Percentiles rank a stretch among this genome's conserved stretches.
These are phyloP conservation scores for Drosophila eohydei DNA, from an alignment of 2,888 invertebrate species.

Conservation along the genomic window DNA sequence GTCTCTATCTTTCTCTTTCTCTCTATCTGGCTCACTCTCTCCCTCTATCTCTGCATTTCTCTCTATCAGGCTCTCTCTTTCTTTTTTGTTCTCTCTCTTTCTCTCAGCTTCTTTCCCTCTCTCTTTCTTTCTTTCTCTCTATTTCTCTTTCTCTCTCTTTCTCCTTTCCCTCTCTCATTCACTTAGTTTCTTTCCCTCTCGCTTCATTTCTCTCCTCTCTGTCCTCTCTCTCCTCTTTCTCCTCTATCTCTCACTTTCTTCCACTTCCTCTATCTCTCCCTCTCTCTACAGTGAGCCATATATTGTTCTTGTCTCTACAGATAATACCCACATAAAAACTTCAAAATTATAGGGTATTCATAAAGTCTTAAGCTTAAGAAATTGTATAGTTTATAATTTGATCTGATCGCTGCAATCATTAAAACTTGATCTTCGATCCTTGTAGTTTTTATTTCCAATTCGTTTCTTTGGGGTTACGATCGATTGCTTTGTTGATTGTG, in stretches of 20 bases:
- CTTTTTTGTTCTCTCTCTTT: background rate
- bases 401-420: conserved; percentile 1
- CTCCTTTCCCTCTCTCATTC: background rate
- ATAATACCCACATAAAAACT: too few relatives aligned
- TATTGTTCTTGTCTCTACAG: too few relatives aligned
- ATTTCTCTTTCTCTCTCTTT: background rate
- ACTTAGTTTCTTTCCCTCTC: too few relatives aligned
- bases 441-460: background rate
- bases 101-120: background rate
- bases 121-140: background rate
- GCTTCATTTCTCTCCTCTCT: background rate
- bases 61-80: background rate
- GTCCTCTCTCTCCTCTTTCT: background rate
- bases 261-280: background rate
- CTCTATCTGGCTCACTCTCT: background rate
- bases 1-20: background rate
- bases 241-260: too few relatives aligned
- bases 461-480: conserved; percentile 2
- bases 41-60: background rate
- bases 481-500: background rate
- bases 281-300: background rate
- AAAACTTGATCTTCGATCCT: conserved; percentile 27
- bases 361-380: background rate
- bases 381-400: background rate
- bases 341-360: background rate